These are phyloP conservation scores for Cotesia glomerata DNA, from an alignment of 1,140 invertebrate species.

Conservation along the genomic window DNA sequence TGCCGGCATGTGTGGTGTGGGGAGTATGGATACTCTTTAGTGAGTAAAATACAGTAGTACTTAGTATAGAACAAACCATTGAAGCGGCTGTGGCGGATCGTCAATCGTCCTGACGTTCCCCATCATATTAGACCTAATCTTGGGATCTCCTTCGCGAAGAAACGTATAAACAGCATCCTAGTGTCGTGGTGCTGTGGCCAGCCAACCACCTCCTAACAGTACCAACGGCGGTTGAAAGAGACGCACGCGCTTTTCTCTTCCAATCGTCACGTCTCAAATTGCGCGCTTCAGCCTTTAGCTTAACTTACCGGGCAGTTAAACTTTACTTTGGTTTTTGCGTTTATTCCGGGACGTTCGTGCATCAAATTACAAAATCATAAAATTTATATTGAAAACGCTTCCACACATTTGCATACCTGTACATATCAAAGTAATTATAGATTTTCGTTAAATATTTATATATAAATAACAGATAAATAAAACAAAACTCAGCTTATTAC, in stretches of 20 bases:
- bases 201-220: conserved; percentile 29
- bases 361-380: not conserved
- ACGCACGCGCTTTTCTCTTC: conserved; percentile 48
- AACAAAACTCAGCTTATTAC: not conserved
- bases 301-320: conserved; percentile 55
- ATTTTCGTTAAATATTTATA: not conserved
- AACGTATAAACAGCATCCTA: too few relatives aligned
- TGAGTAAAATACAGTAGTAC: too few relatives aligned
- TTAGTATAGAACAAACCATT: too few relatives aligned
- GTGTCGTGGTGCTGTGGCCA: not conserved
- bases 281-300: conserved; percentile 54
- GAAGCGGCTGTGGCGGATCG: too few relatives aligned
- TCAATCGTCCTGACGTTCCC: too few relatives aligned
- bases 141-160: too few relatives aligned
- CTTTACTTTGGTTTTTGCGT: conserved; percentile 59
- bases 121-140: too few relatives aligned
- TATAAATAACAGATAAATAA: not conserved
- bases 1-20: not conserved
- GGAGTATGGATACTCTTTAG: not conserved
- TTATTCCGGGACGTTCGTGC: conserved; percentile 52
- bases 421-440: not conserved
- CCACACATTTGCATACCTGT: not conserved
- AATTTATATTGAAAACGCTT: not conserved
- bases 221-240: conserved; percentile 28
- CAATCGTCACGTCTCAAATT: conserved; percentile 41